Conservation (phyloP, 2,888 invertebrate species). For the Tolmerus cingulatus region DNA sequence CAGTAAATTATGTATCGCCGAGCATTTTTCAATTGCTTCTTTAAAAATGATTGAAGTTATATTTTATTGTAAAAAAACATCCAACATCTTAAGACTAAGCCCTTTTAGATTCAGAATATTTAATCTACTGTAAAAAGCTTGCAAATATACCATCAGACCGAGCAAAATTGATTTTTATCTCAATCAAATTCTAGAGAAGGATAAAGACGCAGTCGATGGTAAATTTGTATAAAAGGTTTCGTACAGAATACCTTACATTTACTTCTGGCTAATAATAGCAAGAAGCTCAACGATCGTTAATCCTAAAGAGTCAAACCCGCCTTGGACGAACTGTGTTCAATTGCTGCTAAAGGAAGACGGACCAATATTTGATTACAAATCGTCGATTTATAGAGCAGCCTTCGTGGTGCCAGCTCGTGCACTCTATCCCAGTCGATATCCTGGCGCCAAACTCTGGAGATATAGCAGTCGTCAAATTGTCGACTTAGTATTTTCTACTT, state of each 20-base stretch:
- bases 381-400: background rate
- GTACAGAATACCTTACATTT: background rate
- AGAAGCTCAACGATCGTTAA: background rate
- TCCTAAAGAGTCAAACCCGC: background rate
- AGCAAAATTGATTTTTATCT: background rate
- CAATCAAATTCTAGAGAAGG: background rate
- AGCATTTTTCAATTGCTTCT: background rate
- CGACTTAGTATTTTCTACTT: background rate
- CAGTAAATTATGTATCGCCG: background rate
- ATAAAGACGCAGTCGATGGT: background rate
- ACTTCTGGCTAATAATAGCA: background rate
- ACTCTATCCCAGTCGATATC: background rate
- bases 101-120: background rate
- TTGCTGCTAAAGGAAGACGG: background rate
- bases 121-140: background rate
- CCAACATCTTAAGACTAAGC: background rate
- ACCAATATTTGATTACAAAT: background rate
- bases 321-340: background rate
- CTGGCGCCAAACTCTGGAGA: background rate
- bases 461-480: background rate
- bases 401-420: background rate
- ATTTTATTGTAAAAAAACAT: background rate
- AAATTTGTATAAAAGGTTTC: background rate
- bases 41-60: background rate
- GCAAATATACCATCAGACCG: background rate